Evolutionary conservation across 2,888 invertebrate genomes (phyloP).

Genomic region (Cantharis rustica): DNA sequence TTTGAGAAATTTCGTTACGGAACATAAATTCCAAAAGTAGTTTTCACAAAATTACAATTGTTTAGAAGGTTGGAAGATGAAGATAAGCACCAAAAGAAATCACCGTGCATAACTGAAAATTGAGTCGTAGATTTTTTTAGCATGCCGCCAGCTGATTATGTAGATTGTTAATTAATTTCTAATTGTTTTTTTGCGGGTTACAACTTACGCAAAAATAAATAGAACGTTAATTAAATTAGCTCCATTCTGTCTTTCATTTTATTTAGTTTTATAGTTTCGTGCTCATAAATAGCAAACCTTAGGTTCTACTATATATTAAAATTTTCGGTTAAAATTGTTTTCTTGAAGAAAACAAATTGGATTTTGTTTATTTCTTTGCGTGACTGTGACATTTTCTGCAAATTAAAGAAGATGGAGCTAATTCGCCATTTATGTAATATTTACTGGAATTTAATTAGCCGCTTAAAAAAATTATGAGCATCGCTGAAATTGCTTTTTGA

Average conservation of each 20-base stretch:
- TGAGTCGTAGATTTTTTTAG: neutral
- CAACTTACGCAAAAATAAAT: neutral
- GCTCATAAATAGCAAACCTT: neutral
- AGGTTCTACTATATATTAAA: neutral
- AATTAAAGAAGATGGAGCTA: neutral
- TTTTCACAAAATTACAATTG: constrained; percentile 3
- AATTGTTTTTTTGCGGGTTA: neutral
- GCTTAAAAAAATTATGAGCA: neutral
- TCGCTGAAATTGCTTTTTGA: neutral
- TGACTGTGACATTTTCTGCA: neutral
- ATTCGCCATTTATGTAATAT: neutral
- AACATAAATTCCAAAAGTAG: constrained; percentile 2
- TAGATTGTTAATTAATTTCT: neutral
- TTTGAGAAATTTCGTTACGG: constrained; percentile 3
- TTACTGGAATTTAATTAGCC: neutral
- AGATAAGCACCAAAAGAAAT: constrained; percentile 3
- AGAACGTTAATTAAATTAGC: neutral
- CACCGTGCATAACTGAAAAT: constrained; percentile 4
- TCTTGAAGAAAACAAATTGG: neutral
- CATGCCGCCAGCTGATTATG: neutral
- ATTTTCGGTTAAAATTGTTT: neutral
- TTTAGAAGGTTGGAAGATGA: constrained; percentile 1
- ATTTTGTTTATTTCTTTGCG: neutral
- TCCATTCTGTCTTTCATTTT: neutral
- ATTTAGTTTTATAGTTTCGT: neutral